These are phyloP conservation scores for Myotis findleyi DNA, from an alignment of 2,797 vertebrate species.

Conservation along the genomic window DNA sequence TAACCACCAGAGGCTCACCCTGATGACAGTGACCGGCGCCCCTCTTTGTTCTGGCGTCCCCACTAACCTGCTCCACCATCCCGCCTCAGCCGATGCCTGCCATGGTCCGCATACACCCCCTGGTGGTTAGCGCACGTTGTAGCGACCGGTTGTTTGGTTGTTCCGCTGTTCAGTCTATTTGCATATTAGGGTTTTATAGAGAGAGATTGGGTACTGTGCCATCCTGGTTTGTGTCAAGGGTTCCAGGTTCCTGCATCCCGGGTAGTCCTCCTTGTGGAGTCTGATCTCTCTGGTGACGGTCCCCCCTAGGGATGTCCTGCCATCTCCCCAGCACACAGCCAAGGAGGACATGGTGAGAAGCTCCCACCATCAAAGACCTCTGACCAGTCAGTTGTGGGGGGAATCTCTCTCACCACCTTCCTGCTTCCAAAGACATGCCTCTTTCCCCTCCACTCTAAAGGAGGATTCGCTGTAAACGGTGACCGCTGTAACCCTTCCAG, in stretches of 20 bases:
- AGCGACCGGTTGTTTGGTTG: too few relatives aligned
- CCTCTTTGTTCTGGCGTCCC: too few relatives aligned
- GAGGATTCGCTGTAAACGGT: background rate
- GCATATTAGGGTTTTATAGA: too few relatives aligned
- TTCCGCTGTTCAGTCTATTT: too few relatives aligned
- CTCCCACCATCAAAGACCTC: background rate
- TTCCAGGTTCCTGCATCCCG: background rate
- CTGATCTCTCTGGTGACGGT: background rate
- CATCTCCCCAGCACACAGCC: background rate
- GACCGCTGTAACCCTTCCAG: background rate
- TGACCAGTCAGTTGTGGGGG: background rate
- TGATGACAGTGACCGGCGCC: fast-evolving
- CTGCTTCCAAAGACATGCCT: background rate
- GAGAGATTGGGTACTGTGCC: background rate
- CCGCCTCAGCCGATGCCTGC: fast-evolving
- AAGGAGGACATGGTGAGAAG: background rate
- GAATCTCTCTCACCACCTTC: background rate
- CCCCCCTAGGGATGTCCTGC: background rate
- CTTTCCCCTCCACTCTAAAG: background rate
- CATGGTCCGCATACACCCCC: too few relatives aligned
- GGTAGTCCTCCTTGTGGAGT: background rate
- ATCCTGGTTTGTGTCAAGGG: background rate
- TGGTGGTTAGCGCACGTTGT: too few relatives aligned
- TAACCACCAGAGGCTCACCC: too few relatives aligned
- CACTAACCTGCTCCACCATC: too few relatives aligned